These are phyloP conservation scores for Pseudomyrmex dendroicus DNA, from an alignment of 1,140 invertebrate genomes.

Conservation along the genomic window DNA sequence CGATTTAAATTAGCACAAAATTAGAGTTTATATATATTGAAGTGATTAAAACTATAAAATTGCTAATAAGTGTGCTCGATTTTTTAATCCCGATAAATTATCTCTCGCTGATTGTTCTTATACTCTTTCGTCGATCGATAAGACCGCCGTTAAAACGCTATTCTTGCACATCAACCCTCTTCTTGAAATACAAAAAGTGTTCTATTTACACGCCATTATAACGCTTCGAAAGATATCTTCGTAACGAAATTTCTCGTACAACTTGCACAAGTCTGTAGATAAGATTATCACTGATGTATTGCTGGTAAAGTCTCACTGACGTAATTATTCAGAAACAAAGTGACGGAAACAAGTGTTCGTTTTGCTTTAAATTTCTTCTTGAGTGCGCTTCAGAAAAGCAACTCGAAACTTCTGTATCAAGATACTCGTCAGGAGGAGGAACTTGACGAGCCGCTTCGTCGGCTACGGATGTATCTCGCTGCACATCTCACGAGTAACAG, in stretches of 20 bases:
- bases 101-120: not conserved
- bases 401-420: not conserved
- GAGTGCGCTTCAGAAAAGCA: not conserved
- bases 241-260: not conserved
- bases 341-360: not conserved
- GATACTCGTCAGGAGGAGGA: not conserved
- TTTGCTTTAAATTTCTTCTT: not conserved
- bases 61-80: no score
- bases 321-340: not conserved
- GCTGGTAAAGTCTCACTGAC: constrained; percentile 29
- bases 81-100: not conserved
- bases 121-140: not conserved
- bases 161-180: not conserved
- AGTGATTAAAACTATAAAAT: not conserved
- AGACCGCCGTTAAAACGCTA: not conserved
- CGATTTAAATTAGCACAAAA: not conserved
- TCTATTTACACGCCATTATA: constrained; percentile 3
- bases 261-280: not conserved
- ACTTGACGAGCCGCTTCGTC: constrained; percentile 4
- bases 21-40: not conserved
- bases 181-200: not conserved
- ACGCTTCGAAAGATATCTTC: not conserved
- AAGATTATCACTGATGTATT: not conserved
- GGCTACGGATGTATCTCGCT: not conserved
- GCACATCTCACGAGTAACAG: constrained; percentile 7